These are phyloP conservation scores for Oxyruncus cristatus DNA, from an alignment of 2,113 vertebrate genomes.

Conservation along the genomic window DNA sequence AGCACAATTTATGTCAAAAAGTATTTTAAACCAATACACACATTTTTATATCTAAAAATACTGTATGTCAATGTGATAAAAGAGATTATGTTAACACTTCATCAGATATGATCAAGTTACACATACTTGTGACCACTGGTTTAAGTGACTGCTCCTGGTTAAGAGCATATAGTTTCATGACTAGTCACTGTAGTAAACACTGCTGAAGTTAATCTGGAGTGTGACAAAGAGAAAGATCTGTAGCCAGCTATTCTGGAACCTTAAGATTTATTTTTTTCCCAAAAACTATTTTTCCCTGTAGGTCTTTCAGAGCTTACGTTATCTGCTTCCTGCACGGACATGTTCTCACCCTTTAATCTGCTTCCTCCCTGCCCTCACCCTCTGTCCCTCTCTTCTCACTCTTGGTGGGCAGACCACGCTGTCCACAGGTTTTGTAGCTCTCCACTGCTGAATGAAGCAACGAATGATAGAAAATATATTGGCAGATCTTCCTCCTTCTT, in stretches of 20 bases:
- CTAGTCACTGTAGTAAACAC: background rate
- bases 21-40: background rate
- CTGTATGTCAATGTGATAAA: background rate
- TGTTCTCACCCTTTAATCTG: background rate
- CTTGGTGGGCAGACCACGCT: background rate
- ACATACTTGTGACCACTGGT: background rate
- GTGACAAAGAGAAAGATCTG: background rate
- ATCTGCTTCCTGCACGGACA: background rate
- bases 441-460: background rate
- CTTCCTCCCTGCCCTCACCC: fast-evolving
- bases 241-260: background rate
- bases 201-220: background rate
- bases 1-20: background rate
- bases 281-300: background rate
- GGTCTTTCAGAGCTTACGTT: background rate
- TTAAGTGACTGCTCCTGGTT: background rate
- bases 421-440: background rate
- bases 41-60: background rate
- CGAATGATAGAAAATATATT: background rate
- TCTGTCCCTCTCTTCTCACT: fast-evolving
- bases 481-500: background rate
- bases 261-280: background rate
- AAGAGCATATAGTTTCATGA: background rate
- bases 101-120: background rate
- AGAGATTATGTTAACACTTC: background rate